phyloP scores from a whole-genome alignment of 2,888 invertebrate genomes.

The Thecocarcelia acutangulata region DNA sequence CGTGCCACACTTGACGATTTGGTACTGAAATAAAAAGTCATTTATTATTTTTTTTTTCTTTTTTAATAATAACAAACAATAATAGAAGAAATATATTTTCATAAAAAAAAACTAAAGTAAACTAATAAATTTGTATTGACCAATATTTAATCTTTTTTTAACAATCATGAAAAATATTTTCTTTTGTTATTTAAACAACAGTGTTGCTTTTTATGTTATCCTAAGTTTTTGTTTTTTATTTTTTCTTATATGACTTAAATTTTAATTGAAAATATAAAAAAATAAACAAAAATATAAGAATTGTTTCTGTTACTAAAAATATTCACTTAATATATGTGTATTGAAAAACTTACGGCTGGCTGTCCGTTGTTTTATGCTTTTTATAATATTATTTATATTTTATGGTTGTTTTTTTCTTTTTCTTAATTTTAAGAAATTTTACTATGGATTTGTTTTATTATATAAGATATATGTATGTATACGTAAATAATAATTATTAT shows the following conservation, averaged over 20 bases:
- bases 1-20: no score
- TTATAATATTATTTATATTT: slow-evolving; percentile 54
- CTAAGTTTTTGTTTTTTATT: slow-evolving; percentile 32
- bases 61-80: slow-evolving; percentile 64
- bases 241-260: slow-evolving; percentile 55
- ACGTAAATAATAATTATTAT: slow-evolving; percentile 49
- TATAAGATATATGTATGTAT: slow-evolving; percentile 29
- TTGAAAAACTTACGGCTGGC: slow-evolving; percentile 60
- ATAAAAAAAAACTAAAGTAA: slow-evolving; percentile 58
- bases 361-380: slow-evolving; percentile 52
- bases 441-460: slow-evolving; percentile 59
- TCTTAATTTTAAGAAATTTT: slow-evolving; percentile 68
- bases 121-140: slow-evolving; percentile 46
- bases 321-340: slow-evolving; percentile 60
- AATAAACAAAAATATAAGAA: slow-evolving; percentile 54
- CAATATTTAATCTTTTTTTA: slow-evolving; percentile 25
- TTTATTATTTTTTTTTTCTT: slow-evolving; percentile 37
- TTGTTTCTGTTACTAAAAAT: slow-evolving; percentile 54
- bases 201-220: slow-evolving; percentile 43
- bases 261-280: slow-evolving; percentile 52
- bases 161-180: slow-evolving; percentile 46
- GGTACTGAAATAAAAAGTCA: slow-evolving; percentile 52
- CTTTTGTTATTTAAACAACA: slow-evolving; percentile 56
- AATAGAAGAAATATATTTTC: slow-evolving; percentile 56
- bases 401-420: slow-evolving; percentile 42